phyloP scores from a whole-genome alignment of 2,888 invertebrate genomes.

The Hirtodrosophila cameraria region DNA sequence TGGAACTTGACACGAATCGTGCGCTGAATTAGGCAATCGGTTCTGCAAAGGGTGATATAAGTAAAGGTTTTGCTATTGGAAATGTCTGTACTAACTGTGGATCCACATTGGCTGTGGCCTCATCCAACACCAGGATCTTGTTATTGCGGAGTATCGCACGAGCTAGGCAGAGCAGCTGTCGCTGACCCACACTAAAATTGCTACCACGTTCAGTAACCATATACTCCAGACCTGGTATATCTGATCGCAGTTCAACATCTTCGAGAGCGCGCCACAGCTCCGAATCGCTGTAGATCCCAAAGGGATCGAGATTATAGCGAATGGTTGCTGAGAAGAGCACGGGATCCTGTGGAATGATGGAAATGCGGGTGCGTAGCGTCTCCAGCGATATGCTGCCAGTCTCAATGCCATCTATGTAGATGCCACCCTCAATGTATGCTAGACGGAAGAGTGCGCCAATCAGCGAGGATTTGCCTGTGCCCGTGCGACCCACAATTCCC shows the following conservation, averaged over 20 bases:
- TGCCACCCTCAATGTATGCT: conserved; percentile 88
- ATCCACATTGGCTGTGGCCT: conserved; percentile 89
- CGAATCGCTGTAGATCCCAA: conserved; percentile 77
- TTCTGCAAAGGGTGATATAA: conserved; percentile 79
- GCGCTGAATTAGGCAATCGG: conserved; percentile 92
- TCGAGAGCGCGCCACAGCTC: conserved; percentile 81
- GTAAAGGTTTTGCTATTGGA: too few species aligned
- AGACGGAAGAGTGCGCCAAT: conserved; percentile 91
- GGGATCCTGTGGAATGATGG: conserved; percentile 86
- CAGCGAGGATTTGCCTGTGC: conserved; percentile 92
- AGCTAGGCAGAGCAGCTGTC: conserved; percentile 88
- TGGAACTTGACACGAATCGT: conserved; percentile 92
- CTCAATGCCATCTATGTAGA: conserved; percentile 89
- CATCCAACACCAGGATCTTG: conserved; percentile 87
- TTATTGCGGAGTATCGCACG: conserved; percentile 87
- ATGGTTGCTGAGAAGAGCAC: conserved; percentile 87
- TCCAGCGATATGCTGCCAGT: conserved; percentile 85
- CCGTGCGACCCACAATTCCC: conserved; percentile 92
- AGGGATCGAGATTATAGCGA: conserved; percentile 88
- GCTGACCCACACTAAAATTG: conserved; percentile 88
- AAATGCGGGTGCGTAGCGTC: conserved; percentile 85
- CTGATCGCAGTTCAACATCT: conserved; percentile 85
- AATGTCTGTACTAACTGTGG: conserved; percentile 83
- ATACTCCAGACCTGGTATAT: conserved; percentile 85
- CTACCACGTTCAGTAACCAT: conserved; percentile 85